A percentile compares a stretch with the other conserved stretches of the same genome.
These are phyloP conservation scores for Antechinus flavipes DNA, from an alignment of 2,113 vertebrate genomes.

Conservation along the genomic window DNA sequence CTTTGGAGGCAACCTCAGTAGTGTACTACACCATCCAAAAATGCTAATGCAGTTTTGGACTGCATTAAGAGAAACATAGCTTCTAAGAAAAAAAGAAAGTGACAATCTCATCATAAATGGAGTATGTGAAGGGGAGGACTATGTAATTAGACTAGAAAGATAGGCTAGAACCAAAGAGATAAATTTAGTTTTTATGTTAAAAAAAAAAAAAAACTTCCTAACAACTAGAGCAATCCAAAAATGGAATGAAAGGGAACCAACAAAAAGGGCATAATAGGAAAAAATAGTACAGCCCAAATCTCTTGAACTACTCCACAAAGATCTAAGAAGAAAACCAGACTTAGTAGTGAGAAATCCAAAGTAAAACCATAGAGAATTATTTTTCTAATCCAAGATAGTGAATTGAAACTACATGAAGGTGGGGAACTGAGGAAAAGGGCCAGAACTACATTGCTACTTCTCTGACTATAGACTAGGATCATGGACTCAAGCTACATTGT, in stretches of 20 bases:
- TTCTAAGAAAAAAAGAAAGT: not conserved
- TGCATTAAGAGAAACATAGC: not conserved
- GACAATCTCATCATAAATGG: slow-evolving; percentile 6
- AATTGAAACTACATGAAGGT: not conserved
- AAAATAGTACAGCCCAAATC: not conserved
- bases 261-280: not conserved
- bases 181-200: not conserved
- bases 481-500: not conserved
- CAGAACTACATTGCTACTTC: not conserved
- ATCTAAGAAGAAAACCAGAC: not conserved
- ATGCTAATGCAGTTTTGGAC: not conserved
- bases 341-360: not conserved
- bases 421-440: not conserved
- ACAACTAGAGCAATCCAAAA: not conserved
- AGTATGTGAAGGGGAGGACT: not conserved
- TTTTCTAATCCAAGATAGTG: not conserved
- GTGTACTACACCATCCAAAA: not conserved
- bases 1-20: not conserved
- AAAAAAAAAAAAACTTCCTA: not conserved
- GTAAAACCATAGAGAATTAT: not conserved
- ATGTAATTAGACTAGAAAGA: not conserved
- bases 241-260: not conserved
- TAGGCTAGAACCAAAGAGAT: not conserved
- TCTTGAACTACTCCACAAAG: not conserved
- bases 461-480: not conserved